Base-by-base conservation (phyloP, 1,140 invertebrate genomes). In the Sarcophaga peregrina region DNA sequence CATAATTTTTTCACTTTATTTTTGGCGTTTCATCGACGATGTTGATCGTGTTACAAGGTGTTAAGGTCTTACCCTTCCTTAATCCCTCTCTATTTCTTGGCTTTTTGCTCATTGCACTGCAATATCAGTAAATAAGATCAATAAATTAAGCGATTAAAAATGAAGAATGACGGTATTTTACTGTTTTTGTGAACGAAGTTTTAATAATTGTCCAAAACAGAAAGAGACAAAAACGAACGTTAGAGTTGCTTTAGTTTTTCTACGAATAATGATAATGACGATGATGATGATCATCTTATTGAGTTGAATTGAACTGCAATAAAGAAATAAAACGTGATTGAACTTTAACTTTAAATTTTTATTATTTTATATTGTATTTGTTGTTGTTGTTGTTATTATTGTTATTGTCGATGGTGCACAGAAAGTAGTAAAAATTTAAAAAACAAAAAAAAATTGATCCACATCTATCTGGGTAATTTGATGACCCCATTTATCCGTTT, bases 401-500 rank as follows among this genome's bases (percentile, higher is more conserved):
- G 15, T 15, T 20, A 20, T 68, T 1, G 62, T 9, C 25, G 25
- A 37, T 37, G 25, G 25, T 2, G 25, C 25, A 37, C 25, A 37
- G 25, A 37, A 68, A 68, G 7, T 17, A 17, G 15, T 6, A 68
- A 68, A 48, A 76, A 76, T 10, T 74, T 10, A 45, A 48, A 47
- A 37, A 4, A 37, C 1, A 4, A 48, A 47, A 76, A 17, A 11
- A 20, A 25, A 25, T 46, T 78, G 47, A 78, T 78, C 47, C 20
- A 78, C 75, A 78, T 78, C 47, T 78, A 25, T 50, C 47, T 78
- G 75, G 75, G n/a, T 52, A 78, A 78, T 78, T 78, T 78, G n/a
- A 78, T 50, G 75, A 52, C 47, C 47, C 47, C 47, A 78, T 52
- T 78, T 50, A 50, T 52, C 11, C 17, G 9, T 25, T 50, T 37